A percentile compares a stretch with the other conserved stretches of the same genome.
phyloP scores from a whole-genome alignment of 2,797 vertebrate genomes.

The Taeniopygia guttata region DNA sequence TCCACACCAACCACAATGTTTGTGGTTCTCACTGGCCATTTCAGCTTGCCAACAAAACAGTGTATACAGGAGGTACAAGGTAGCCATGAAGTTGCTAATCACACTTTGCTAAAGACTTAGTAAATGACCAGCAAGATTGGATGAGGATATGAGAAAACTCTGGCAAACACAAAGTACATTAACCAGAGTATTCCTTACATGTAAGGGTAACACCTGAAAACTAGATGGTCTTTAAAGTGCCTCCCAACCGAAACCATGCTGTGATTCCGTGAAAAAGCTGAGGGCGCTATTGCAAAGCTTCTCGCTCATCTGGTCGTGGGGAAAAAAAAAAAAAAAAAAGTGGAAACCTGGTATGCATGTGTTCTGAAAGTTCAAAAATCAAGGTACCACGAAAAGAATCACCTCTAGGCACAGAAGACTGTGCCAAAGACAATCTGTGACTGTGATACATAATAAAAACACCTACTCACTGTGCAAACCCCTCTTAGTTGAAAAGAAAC shows the following conservation, averaged over 20 bases:
- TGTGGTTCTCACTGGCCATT: no score
- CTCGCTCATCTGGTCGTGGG: accelerated
- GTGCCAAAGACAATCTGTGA: not conserved
- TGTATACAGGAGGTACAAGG: not conserved
- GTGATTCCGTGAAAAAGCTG: not conserved
- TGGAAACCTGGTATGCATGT: not conserved
- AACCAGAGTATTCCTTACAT: not conserved
- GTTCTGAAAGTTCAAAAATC: not conserved
- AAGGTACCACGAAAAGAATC: not conserved
- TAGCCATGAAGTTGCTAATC: not conserved
- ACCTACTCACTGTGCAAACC: not conserved
- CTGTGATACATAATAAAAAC: not conserved
- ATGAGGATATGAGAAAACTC: not conserved
- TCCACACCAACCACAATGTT: not conserved
- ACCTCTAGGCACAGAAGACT: not conserved
- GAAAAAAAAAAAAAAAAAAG: no score
- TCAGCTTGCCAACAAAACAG: not conserved
- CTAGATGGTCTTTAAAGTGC: not conserved
- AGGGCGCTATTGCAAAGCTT: not conserved
- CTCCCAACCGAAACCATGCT: not conserved
- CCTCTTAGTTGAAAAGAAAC: not conserved
- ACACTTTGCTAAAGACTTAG: not conserved
- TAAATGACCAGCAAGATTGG: not conserved
- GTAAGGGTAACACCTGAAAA: not conserved
- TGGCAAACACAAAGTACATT: not conserved